A percentile compares a stretch with the other conserved stretches of the same genome.
These are phyloP conservation scores for Lepus americanus DNA, from an alignment of 2,113 vertebrate species.

Conservation along the genomic window DNA sequence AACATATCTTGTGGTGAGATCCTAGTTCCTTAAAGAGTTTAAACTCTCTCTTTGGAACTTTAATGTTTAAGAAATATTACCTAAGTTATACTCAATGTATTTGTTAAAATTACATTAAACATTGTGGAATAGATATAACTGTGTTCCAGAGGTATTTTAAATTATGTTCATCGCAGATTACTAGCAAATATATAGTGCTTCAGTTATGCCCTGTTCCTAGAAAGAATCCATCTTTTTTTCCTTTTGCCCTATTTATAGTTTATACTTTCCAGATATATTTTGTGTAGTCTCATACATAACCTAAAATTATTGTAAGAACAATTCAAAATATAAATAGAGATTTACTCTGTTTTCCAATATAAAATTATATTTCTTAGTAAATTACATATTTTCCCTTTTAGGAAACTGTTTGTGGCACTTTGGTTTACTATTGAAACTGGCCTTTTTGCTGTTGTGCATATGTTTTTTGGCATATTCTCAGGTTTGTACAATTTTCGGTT, in stretches of 20 bases:
- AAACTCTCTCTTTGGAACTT: neutral
- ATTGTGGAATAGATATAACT: neutral
- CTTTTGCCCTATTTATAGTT: neutral
- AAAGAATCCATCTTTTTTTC: neutral
- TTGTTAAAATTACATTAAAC: neutral
- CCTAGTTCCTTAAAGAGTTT: neutral
- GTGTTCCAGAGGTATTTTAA: neutral
- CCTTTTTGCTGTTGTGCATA: slow-evolving; percentile 93
- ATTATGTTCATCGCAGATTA: neutral
- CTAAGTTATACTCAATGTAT: neutral
- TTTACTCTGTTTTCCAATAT: slow-evolving; percentile 47
- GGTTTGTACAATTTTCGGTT: slow-evolving; percentile 88
- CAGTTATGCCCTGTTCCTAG: neutral
- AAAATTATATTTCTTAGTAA: slow-evolving; percentile 64
- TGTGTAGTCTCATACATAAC: neutral
- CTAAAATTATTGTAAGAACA: slow-evolving; percentile 53
- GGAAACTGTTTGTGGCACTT: slow-evolving; percentile 95
- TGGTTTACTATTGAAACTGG: slow-evolving; percentile 92
- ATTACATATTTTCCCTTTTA: slow-evolving; percentile 85
- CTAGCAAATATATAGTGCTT: neutral
- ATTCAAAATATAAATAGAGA: neutral
- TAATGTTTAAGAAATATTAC: neutral
- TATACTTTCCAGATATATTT: neutral
- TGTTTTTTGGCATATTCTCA: slow-evolving; percentile 95
- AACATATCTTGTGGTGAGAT: slow-evolving; percentile 21